Conservation (phyloP, 2,113 vertebrate species). For the Istiophorus platypterus region DNA sequence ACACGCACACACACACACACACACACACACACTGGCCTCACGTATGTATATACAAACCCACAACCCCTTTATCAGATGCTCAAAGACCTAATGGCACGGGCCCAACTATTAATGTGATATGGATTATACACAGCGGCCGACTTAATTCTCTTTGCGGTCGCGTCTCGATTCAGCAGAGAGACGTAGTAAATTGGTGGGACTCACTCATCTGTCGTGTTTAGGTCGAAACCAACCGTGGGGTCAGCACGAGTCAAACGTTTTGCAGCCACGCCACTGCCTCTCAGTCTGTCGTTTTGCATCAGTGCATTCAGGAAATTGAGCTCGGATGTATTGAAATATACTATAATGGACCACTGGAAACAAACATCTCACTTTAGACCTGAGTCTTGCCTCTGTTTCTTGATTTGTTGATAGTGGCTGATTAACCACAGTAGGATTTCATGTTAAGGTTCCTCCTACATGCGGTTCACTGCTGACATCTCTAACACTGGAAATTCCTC, state of each 20-base stretch:
- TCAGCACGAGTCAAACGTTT: background rate
- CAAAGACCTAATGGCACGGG: constrained; percentile 52
- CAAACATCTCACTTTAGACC: too few species aligned
- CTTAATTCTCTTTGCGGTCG: constrained; percentile 39
- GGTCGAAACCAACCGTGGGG: background rate
- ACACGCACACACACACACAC: constrained; percentile 21
- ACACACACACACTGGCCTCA: constrained; percentile 34
- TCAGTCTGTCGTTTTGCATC: background rate
- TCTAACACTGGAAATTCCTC: too few species aligned
- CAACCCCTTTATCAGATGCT: constrained; percentile 36
- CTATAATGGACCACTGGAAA: background rate
- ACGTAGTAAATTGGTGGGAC: constrained; percentile 18
- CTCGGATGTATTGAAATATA: background rate
- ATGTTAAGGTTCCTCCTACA: too few species aligned
- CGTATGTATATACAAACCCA: constrained; percentile 37
- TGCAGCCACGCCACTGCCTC: background rate
- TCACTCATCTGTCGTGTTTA: constrained; percentile 36
- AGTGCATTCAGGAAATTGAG: background rate
- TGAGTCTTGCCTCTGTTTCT: too few species aligned
- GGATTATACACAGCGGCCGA: constrained; percentile 66
- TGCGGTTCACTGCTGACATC: too few species aligned
- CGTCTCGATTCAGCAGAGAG: constrained; percentile 15
- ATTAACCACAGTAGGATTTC: too few species aligned
- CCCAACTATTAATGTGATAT: constrained; percentile 64
- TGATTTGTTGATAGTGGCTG: too few species aligned